These are phyloP conservation scores for Pachycephala philippinensis DNA, from an alignment of 2,113 vertebrate genomes.

Conservation along the genomic window DNA sequence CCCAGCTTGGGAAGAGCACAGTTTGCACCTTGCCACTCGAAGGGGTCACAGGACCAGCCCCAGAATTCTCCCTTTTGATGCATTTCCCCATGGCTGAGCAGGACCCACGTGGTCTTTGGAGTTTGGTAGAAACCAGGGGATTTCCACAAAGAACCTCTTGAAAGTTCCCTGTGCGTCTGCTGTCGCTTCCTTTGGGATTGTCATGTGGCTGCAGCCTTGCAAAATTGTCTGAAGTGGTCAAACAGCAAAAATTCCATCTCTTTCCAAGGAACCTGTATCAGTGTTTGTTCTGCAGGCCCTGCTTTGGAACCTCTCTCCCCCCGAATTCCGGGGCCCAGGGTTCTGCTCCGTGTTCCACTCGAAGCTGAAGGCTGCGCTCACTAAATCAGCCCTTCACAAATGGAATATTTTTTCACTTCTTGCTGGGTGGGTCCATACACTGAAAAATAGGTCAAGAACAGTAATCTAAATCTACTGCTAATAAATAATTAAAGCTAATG, in stretches of 20 bases:
- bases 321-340: not conserved
- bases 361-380: constrained; percentile 42
- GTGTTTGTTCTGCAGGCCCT: constrained; percentile 31
- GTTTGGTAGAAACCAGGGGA: not conserved
- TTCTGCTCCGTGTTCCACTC: constrained; percentile 43
- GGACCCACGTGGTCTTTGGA: accelerated
- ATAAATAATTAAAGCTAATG: constrained; percentile 88
- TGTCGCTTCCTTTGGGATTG: not conserved
- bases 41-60: not conserved
- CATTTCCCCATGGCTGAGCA: accelerated
- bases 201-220: not conserved
- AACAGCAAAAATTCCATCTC: not conserved
- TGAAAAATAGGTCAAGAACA: constrained; percentile 82
- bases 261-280: constrained; percentile 16
- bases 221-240: not conserved
- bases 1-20: not conserved
- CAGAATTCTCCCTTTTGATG: not conserved
- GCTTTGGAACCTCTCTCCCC: not conserved
- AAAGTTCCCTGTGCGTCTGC: not conserved
- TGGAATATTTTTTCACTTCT: constrained; percentile 73
- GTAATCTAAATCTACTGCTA: constrained; percentile 81
- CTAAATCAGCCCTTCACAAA: constrained; percentile 63
- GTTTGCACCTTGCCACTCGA: not conserved
- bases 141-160: not conserved
- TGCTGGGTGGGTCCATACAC: constrained; percentile 62